phyloP scores from a whole-genome alignment of 1,140 invertebrate genomes.

The Macrocentrus cingulum region DNA sequence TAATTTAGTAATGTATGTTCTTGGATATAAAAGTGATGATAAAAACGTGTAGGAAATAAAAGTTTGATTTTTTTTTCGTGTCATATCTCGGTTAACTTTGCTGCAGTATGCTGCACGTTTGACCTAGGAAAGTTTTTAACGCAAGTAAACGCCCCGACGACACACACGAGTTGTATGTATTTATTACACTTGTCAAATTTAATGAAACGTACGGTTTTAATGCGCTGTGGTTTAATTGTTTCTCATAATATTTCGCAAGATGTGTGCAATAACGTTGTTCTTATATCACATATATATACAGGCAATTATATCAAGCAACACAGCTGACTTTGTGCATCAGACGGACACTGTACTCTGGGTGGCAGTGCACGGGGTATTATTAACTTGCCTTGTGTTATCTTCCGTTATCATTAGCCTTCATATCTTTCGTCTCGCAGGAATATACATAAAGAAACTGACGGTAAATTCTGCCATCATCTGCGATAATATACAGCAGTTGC shows the following conservation, averaged over 20 bases:
- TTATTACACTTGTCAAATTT: not conserved
- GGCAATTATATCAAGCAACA: not conserved
- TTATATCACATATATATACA: not conserved
- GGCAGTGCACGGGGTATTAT: slow-evolving; percentile 9
- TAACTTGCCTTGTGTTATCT: slow-evolving; percentile 8
- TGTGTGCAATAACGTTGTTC: too few species aligned
- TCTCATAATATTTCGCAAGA: too few species aligned
- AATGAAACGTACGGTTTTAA: not conserved
- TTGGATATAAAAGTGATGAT: too few species aligned
- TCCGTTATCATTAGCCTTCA: slow-evolving; percentile 3
- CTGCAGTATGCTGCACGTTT: not conserved
- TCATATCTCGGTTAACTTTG: slow-evolving; percentile 3
- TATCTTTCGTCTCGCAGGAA: slow-evolving; percentile 1
- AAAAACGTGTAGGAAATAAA: too few species aligned
- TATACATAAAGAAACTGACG: slow-evolving; percentile 2
- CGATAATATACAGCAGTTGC: not conserved
- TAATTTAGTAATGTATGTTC: too few species aligned
- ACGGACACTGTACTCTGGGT: not conserved
- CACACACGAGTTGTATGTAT: not conserved
- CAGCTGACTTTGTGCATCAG: too few species aligned
- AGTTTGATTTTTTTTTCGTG: not conserved
- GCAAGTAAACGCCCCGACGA: not conserved
- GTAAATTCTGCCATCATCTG: not conserved
- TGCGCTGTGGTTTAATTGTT: too few species aligned
- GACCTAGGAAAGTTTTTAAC: not conserved